A percentile compares a stretch with the other conserved stretches of the same genome.
Evolutionary conservation across 2,888 invertebrate genomes (phyloP).

Genomic region (Taphrorychus bicolor): DNA sequence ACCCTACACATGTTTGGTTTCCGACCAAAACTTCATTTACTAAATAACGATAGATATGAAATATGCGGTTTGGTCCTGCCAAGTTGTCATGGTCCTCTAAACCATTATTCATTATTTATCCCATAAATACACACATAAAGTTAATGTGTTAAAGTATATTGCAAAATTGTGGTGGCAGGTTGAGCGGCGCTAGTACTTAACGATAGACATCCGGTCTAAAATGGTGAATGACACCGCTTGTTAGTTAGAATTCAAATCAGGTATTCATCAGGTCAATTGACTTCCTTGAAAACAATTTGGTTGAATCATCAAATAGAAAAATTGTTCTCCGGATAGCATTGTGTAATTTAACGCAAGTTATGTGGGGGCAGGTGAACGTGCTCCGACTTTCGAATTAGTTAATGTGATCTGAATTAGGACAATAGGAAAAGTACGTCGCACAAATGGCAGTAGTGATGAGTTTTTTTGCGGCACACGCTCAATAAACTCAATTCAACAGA

Average conservation of each 20-base stretch:
- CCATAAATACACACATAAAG: not conserved
- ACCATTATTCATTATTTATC: not conserved
- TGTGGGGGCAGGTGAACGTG: not conserved
- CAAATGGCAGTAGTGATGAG: not conserved
- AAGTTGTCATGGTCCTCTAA: not conserved
- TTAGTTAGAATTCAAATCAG: slow-evolving; percentile 14
- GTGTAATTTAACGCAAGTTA: slow-evolving; percentile 9
- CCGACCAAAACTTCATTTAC: no score
- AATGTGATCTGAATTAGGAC: not conserved
- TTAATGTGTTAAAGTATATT: not conserved
- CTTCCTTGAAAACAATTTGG: slow-evolving; percentile 20
- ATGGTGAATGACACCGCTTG: slow-evolving; percentile 15
- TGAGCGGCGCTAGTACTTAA: slow-evolving; percentile 27
- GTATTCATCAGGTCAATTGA: slow-evolving; percentile 19
- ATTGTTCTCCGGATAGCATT: slow-evolving; percentile 2
- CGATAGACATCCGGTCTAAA: slow-evolving; percentile 23
- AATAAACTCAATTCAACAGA: not conserved
- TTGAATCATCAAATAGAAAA: slow-evolving; percentile 14
- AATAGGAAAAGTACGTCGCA: not conserved
- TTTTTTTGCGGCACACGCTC: not conserved
- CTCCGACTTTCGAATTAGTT: not conserved
- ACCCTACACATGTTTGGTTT: not conserved
- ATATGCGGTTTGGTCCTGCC: no score
- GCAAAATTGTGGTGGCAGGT: not conserved
- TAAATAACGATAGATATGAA: no score